Conservation (phyloP, 2,888 invertebrate species). For the Brachypterus glaber region DNA sequence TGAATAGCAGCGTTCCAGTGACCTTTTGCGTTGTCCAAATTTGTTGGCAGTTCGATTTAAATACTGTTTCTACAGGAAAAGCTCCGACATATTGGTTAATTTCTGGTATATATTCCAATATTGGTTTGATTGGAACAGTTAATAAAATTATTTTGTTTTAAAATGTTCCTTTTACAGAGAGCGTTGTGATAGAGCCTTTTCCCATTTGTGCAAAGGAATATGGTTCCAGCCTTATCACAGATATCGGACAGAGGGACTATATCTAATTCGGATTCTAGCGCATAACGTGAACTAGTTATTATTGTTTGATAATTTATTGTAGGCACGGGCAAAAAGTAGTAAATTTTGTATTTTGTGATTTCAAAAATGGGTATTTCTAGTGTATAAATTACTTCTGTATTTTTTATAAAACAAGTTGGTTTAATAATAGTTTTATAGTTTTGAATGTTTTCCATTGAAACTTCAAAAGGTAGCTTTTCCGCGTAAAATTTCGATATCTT, state of each 20-base stretch:
- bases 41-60: constrained; percentile 1
- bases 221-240: background rate
- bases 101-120: no score
- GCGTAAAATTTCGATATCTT: background rate
- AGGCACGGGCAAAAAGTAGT: constrained; percentile 1
- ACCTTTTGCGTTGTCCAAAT: background rate
- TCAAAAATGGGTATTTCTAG: background rate
- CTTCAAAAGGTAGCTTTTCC: background rate
- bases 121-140: no score
- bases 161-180: no score
- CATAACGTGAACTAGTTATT: background rate
- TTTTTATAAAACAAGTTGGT: background rate
- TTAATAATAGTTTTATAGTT: background rate
- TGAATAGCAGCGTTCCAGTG: background rate
- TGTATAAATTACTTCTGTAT: background rate
- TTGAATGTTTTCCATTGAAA: background rate
- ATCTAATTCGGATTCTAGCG: background rate
- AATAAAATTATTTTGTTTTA: no score
- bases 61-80: background rate
- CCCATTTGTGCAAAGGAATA: background rate
- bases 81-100: background rate
- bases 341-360: background rate
- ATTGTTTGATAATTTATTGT: background rate
- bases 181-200: no score
- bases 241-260: background rate